Percentiles rank a stretch among this genome's conserved stretches.
Conservation (phyloP, 2,888 invertebrate genomes). For the Spialia ferax region DNA sequence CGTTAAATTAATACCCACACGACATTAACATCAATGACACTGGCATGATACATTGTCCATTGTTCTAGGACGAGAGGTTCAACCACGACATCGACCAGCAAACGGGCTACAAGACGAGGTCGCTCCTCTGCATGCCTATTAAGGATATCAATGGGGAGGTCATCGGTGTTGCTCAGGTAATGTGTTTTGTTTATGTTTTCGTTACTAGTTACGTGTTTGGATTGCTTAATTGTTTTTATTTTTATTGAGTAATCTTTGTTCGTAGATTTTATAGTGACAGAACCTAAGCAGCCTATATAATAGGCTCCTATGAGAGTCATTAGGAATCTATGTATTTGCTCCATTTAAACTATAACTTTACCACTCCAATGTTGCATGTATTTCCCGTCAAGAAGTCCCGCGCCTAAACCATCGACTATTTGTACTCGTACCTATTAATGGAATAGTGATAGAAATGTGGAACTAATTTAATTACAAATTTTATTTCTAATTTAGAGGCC, state of each 20-base stretch:
- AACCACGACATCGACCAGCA: constrained; percentile 97
- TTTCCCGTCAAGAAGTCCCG: no score
- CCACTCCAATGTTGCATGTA: no score
- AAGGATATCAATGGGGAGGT: constrained; percentile 98
- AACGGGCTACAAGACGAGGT: constrained; percentile 97
- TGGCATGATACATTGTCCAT: constrained; percentile 41
- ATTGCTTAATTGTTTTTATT: background rate
- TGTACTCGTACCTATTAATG: no score
- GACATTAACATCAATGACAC: constrained; percentile 9
- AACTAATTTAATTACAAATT: no score
- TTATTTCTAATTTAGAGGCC: no score
- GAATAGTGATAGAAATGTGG: no score
- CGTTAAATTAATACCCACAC: constrained; percentile 10
- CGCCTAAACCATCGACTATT: no score
- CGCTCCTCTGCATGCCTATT: constrained; percentile 98
- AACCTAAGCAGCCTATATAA: no score
- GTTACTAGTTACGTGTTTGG: background rate
- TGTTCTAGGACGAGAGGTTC: constrained; percentile 89
- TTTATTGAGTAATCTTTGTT: background rate
- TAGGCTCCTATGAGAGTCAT: no score
- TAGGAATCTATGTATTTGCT: background rate
- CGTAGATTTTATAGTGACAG: no score
- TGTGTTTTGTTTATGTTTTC: background rate
- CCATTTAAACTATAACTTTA: no score
- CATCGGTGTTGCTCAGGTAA: constrained; percentile 98